Evolutionary conservation across 2,113 vertebrate species (phyloP), one percentile per base, ranked within the genome.

Genomic region (Salminus brasiliensis): DNA sequence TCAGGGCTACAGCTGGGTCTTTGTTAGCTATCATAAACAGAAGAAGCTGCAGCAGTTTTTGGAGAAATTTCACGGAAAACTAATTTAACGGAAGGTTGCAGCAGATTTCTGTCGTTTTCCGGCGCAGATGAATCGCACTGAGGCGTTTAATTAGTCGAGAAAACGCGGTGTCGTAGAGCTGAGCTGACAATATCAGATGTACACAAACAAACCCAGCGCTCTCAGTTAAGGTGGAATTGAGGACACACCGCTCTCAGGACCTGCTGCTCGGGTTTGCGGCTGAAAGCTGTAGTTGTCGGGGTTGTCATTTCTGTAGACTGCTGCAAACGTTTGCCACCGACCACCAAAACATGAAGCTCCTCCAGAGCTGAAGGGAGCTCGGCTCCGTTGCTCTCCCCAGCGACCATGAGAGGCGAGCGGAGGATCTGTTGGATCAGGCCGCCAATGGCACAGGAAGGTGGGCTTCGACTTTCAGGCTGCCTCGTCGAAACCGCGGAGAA

Each of bases 331-430:
- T n/a, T n/a, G n/a, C n/a, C n/a, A 45, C 2, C 11, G 43, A 45
- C 36, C 9, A 4, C 36, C 9, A 6, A 12, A 43, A 10, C 12
- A 89, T 92, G 91, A 82, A 63, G 68, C 12, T 36, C 30, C 2
- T 15, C 10, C 27, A 27, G 7, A 76, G 62, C 72, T 74, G 78
- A 55, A 88, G 83, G 85, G 86, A 86, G 87, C 53, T 1, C 11
- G 67, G 59, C 85, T 86, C 85, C 85, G 5, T 23, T 59, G 73
- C 45, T 12, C 43, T 2, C 74, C 49, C 63, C 63, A 34, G 81
- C 80, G 87, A 91, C 91, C 92, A 96, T 96, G 95, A 91, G 84
- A 88, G 86, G 90, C 85, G 80, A 89, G 71, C 88, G 82, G 65
- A 29, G 81, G 75, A 83, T 78, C 74, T 87, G 69, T 87, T 86